A percentile compares a stretch with the other conserved stretches of the same genome.
phyloP scores from a whole-genome alignment of 2,113 vertebrate genomes.

The Nothoprocta pentlandii region DNA sequence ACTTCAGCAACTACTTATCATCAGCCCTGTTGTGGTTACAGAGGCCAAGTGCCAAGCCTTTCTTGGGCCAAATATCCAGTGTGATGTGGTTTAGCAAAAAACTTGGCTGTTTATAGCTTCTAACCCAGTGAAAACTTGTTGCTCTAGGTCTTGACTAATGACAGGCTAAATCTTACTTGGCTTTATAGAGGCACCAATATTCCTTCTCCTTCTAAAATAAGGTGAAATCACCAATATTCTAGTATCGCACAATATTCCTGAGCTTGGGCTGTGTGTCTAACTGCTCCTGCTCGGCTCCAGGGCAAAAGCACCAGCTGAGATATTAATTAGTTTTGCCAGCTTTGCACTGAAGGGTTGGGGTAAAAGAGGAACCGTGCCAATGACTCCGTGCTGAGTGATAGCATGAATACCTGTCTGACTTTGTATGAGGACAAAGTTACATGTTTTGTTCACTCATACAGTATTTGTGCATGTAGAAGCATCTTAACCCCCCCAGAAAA shows the following conservation, averaged over 20 bases:
- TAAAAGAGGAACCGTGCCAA: neutral
- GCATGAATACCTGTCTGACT: neutral
- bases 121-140: neutral
- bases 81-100: neutral
- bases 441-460: neutral
- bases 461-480: neutral
- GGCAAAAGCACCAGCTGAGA: neutral
- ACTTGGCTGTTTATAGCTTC: neutral
- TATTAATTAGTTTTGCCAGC: neutral
- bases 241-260: fast-evolving
- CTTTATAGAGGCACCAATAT: neutral
- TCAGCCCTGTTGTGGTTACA: neutral
- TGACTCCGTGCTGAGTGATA: neutral
- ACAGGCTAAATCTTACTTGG: neutral
- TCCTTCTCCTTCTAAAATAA: neutral
- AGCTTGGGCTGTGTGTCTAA: neutral
- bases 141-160: neutral
- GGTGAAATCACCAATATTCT: neutral
- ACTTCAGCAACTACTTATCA: neutral
- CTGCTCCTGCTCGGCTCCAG: neutral
- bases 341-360: neutral
- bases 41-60: neutral
- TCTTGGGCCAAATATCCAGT: neutral
- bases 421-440: neutral
- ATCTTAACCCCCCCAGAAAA: neutral